Evolutionary conservation across 2,888 invertebrate genomes (phyloP).

Genomic region (Drosophila pseudotakahashii): DNA sequence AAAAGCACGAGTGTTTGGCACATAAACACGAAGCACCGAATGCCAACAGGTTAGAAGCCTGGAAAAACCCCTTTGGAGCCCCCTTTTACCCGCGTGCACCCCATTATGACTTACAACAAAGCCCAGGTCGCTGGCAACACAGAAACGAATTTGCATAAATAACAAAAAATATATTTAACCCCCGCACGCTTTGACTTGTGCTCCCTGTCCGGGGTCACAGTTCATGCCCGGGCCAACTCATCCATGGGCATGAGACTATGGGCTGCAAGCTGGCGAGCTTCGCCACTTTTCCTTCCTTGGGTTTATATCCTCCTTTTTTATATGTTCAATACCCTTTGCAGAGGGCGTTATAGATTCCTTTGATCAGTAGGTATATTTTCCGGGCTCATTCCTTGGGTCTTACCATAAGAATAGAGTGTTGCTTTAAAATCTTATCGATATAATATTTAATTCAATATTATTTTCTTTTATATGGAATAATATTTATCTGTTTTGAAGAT

Average conservation of each 20-base stretch:
- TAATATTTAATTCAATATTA: too few relatives aligned
- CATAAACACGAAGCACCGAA: slow-evolving; percentile 68
- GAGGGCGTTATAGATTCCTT: too few relatives aligned
- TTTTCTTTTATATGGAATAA: too few relatives aligned
- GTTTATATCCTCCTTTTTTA: slow-evolving; percentile 18
- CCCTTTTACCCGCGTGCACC: slow-evolving; percentile 29
- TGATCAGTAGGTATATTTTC: too few relatives aligned
- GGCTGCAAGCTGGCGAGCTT: slow-evolving; percentile 67
- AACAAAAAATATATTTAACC: slow-evolving; percentile 76
- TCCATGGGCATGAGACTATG: slow-evolving; percentile 39
- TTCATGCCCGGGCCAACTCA: slow-evolving; percentile 67
- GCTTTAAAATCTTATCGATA: too few relatives aligned
- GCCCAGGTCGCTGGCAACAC: slow-evolving; percentile 67
- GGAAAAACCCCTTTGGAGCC: slow-evolving; percentile 7
- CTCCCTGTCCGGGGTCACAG: slow-evolving; percentile 64
- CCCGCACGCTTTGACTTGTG: slow-evolving; percentile 54
- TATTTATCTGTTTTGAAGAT: too few relatives aligned
- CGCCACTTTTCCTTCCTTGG: slow-evolving; percentile 38
- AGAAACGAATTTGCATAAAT: slow-evolving; percentile 77
- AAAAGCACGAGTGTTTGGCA: slow-evolving; percentile 60
- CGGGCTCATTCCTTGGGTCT: too few relatives aligned
- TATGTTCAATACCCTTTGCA: neutral
- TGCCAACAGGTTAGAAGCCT: slow-evolving; percentile 70
- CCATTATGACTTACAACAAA: slow-evolving; percentile 73
- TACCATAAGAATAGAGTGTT: too few relatives aligned